Evolutionary conservation across 1,140 invertebrate species (phyloP), one percentile per base, ranked within the genome.

Genomic region (Ips nitidus): DNA sequence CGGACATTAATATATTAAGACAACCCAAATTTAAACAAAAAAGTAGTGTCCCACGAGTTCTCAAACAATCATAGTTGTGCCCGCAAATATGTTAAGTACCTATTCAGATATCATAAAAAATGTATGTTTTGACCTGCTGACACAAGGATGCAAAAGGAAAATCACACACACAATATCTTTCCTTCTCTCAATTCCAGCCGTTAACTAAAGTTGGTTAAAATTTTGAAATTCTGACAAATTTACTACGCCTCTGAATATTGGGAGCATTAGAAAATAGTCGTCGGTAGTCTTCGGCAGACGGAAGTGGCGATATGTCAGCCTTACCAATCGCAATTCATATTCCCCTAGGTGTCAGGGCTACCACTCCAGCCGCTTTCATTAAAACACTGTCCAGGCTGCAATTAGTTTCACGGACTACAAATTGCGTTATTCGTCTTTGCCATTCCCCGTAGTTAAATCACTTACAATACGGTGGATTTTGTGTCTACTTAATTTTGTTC

Each of bases 381-480:
- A 79, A 79, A 79, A 79, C 77, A 79, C 78, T 79, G 78, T 79
- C 78, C 78, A 72, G 71, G 77, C 75, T 74, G 76, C 78, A 76
- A 79, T 79, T 79, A 79, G 78, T 79, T 79, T 77, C 70, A 72
- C 73, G 64, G 74, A 69, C 74, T 77, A 79, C 78, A 79, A 79
- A 79, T 79, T 79, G 76, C 78, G 76, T 79, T 79, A 79, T 79
- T 77, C 78, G 77, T 79, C 78, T 78, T 79, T 78, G 77, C 77
- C 78, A 77, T 72, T 72, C 71, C 71, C 40, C 63, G 58, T 73
- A 75, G 75, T 77, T 78, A 74, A 73, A 78, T 77, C 72, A 77
- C 71, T 78, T 77, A 76, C 70, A 71, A 71, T 66, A 66, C 63
- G 69, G 63, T 57, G 43, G 62, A 70, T 70, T 70, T 62, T 59